These are phyloP conservation scores for Cottus gobio DNA, from an alignment of 2,113 vertebrate species.

Conservation along the genomic window DNA sequence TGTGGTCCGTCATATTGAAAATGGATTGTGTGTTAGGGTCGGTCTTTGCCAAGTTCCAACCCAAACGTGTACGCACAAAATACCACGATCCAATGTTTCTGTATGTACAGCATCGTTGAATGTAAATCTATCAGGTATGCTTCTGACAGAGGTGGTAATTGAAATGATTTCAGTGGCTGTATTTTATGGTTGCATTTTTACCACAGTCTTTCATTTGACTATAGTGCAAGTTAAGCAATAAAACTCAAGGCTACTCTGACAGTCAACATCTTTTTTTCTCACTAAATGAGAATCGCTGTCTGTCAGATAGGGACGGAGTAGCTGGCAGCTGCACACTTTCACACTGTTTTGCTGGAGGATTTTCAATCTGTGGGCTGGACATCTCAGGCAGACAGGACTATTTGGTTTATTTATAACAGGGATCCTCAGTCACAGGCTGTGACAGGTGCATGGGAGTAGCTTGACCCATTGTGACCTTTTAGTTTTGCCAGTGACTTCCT, in stretches of 20 bases:
- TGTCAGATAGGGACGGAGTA: slow-evolving; percentile 40
- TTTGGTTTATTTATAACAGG: slow-evolving; percentile 65
- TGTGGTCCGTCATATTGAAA: slow-evolving; percentile 49
- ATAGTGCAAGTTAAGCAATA: slow-evolving; percentile 3
- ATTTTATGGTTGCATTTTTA: slow-evolving; percentile 2
- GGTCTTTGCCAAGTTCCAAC: slow-evolving; percentile 32
- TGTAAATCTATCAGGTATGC: slow-evolving; percentile 15
- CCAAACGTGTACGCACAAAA: slow-evolving; percentile 24
- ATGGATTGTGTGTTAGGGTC: slow-evolving; percentile 40
- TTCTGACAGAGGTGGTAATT: background rate
- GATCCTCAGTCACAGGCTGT: slow-evolving; percentile 43
- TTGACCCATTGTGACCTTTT: slow-evolving; percentile 55
- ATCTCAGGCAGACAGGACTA: slow-evolving; percentile 41
- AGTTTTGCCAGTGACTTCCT: slow-evolving; percentile 33
- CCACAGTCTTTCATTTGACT: background rate
- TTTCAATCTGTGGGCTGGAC: slow-evolving; percentile 45
- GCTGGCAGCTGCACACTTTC: slow-evolving; percentile 40
- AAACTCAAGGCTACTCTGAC: slow-evolving; percentile 43
- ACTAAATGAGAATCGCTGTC: slow-evolving; percentile 20
- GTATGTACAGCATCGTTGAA: background rate
- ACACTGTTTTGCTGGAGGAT: slow-evolving; percentile 40
- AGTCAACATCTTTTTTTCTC: slow-evolving; percentile 33
- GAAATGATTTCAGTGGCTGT: background rate
- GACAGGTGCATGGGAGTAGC: slow-evolving; percentile 51
- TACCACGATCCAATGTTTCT: slow-evolving; percentile 18